A percentile compares a stretch with the other conserved stretches of the same genome.
Conservation (phyloP, 2,888 invertebrate species). For the Dusona sp. region DNA sequence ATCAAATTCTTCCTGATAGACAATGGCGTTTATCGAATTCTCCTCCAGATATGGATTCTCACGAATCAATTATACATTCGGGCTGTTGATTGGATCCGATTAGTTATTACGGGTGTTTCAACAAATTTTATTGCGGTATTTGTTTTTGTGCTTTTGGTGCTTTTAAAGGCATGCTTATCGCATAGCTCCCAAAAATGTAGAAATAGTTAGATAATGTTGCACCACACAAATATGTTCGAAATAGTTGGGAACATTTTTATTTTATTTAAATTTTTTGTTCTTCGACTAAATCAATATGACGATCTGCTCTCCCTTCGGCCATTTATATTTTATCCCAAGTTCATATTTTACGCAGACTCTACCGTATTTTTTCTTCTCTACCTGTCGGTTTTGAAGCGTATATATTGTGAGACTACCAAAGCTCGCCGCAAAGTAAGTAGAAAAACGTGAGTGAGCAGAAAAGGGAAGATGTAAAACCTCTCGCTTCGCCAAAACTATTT, state of each 20-base stretch:
- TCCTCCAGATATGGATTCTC: neutral
- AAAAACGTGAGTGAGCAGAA: conserved; percentile 7
- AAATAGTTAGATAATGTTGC: neutral
- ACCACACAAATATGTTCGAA: neutral
- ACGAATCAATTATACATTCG: neutral
- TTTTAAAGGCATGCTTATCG: neutral
- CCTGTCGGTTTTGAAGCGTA: neutral
- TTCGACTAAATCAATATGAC: neutral
- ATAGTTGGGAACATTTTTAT: neutral
- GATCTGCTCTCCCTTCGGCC: neutral
- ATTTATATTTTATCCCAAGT: conserved; percentile 2
- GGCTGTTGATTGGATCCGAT: neutral
- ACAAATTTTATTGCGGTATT: neutral
- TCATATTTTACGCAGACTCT: neutral
- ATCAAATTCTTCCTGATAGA: conserved; percentile 50
- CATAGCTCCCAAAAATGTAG: no score
- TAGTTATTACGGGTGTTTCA: neutral
- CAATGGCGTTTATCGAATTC: conserved; percentile 19
- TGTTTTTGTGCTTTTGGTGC: no score
- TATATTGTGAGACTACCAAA: neutral
- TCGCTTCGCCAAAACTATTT: conserved; percentile 32
- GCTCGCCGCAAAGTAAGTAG: conserved; percentile 4
- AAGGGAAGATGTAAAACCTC: conserved; percentile 9
- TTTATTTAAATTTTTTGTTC: neutral
- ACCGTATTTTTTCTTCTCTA: neutral